Percentiles rank a stretch among this genome's conserved stretches.
Evolutionary conservation across 2,113 vertebrate species (phyloP).

Genomic region (Stigmatopora nigra): DNA sequence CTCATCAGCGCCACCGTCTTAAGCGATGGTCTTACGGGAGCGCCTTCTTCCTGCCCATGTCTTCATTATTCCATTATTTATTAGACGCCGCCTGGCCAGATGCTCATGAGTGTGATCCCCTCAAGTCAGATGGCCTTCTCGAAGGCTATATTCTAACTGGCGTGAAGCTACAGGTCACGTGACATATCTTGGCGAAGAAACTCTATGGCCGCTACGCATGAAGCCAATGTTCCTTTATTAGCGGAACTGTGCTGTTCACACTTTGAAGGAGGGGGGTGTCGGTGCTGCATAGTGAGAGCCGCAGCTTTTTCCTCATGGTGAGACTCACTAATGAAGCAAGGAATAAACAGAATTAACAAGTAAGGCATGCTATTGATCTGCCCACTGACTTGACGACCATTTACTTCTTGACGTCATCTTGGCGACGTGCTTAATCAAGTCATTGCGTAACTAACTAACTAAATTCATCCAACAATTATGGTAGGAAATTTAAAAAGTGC

Average conservation of each 20-base stretch:
- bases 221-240: neutral
- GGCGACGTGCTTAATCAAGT: slow-evolving; percentile 12
- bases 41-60: slow-evolving; percentile 1
- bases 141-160: neutral
- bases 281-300: slow-evolving; percentile 17
- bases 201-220: neutral
- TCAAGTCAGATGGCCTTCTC: neutral
- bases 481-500: too few species aligned
- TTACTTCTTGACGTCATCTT: slow-evolving; percentile 47
- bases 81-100: neutral
- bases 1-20: slow-evolving; percentile 3
- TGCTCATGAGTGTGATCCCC: neutral
- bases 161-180: neutral
- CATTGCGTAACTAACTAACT: too few species aligned
- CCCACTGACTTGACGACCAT: slow-evolving; percentile 45
- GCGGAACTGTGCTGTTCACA: slow-evolving; percentile 25
- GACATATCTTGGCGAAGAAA: neutral
- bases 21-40: slow-evolving; percentile 7
- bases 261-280: slow-evolving; percentile 15
- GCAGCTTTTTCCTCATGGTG: slow-evolving; percentile 21
- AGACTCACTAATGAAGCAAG: slow-evolving; percentile 38
- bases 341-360: slow-evolving; percentile 50
- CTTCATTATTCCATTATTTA: slow-evolving; percentile 3
- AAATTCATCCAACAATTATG: too few species aligned
- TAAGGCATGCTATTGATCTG: slow-evolving; percentile 51